Base-by-base conservation (phyloP, 2,888 invertebrate genomes). In the Phyto melanocephala region DNA sequence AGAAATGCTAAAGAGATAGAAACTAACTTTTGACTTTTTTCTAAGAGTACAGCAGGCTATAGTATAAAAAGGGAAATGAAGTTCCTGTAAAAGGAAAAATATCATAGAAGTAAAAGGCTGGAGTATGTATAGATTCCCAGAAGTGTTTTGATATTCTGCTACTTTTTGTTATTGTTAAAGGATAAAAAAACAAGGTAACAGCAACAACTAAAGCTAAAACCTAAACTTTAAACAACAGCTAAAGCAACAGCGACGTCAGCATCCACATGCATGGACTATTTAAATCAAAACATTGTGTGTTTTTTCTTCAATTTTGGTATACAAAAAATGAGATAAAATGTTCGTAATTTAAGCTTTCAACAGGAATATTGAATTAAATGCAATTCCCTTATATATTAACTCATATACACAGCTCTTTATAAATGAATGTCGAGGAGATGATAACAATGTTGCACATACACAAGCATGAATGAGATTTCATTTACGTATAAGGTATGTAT, bases 311-410 rank as follows among this genome's bases (percentile, higher is more conserved):
- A 20, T 52, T 7, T 45, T 45, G 1, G 15, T 10, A n/a, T 28
- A 47, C 28, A 20, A 24, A 60, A 24, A 50, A 50, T n/a, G 13
- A 52, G 28, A 17, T 71, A 65, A 70, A 50, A 68, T 24, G 37
- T 62, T 40, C 45, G 81, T 83, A 84, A 79, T 80, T 85, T 81
- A 83, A 84, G 74, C 80, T 83, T 81, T 80, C 83, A 84, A 81
- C 81, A 85, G 80, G 63, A 83, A 85, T 83, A 84, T 84, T 81
- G 80, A 84, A 85, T 84, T 84, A 82, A 84, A 83, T 79, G 68
- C 37, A 72, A 76, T 75, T 70, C 47, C 78, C 65, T 65, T 70
- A 58, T 54, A 60, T 6, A 28, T 6, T 28, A 3, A 28, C 28
- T 40, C 50, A 1, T 28, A 54, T 5, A n/a, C n/a, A n/a, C n/a